Evolutionary conservation across 2,888 invertebrate genomes (phyloP).

Genomic region (Drosophila atroscutellata): DNA sequence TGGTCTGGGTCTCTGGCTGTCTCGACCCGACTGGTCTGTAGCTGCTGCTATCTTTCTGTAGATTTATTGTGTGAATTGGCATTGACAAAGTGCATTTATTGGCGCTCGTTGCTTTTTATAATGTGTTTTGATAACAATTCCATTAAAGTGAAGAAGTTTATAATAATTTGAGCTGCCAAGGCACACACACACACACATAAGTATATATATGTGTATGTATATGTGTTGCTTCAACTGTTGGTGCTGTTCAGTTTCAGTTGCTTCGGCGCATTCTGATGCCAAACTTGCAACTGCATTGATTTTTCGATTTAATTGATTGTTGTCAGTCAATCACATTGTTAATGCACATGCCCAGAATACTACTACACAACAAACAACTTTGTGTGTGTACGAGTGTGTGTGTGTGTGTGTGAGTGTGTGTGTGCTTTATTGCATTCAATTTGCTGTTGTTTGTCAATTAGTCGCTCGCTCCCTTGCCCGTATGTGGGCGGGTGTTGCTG

Average conservation of each 20-base stretch:
- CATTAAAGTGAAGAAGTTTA: slow-evolving; percentile 83
- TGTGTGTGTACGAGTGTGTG: neutral
- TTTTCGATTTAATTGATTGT: slow-evolving; percentile 76
- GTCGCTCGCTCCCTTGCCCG: slow-evolving; percentile 37
- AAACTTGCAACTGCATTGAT: slow-evolving; percentile 66
- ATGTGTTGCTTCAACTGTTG: neutral
- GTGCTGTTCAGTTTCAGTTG: slow-evolving; percentile 39
- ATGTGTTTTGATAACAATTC: slow-evolving; percentile 82
- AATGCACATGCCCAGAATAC: slow-evolving; percentile 71
- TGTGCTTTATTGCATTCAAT: slow-evolving; percentile 78
- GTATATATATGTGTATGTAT: too few species aligned
- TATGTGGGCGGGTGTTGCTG: slow-evolving; percentile 41
- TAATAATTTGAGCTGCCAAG: slow-evolving; percentile 76
- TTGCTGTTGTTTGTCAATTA: slow-evolving; percentile 79
- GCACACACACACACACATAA: slow-evolving; percentile 1
- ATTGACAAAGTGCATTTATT: slow-evolving; percentile 83
- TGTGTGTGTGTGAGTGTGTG: slow-evolving; percentile 11
- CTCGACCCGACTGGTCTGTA: slow-evolving; percentile 4
- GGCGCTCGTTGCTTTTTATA: slow-evolving; percentile 74
- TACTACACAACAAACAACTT: slow-evolving; percentile 34
- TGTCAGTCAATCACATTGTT: slow-evolving; percentile 78
- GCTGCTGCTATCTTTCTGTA: slow-evolving; percentile 79
- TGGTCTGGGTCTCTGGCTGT: neutral
- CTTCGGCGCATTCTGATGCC: slow-evolving; percentile 59
- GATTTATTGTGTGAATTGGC: slow-evolving; percentile 84